Evolutionary conservation across 2,113 vertebrate species (phyloP).

Genomic region (Gymnogyps californianus): DNA sequence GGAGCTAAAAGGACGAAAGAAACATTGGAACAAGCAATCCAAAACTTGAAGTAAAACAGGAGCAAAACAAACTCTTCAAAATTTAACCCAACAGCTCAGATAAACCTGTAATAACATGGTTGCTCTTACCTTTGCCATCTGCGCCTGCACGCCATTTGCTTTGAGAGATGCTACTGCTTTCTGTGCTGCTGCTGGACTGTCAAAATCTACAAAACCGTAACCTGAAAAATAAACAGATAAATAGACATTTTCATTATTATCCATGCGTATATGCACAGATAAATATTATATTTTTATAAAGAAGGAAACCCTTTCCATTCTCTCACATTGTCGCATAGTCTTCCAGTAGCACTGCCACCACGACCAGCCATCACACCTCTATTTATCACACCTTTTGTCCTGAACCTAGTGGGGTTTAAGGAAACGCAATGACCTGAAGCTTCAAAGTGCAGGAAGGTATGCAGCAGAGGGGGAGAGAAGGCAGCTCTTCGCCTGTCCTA

Average conservation of each 20-base stretch:
- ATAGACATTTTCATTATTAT: neutral
- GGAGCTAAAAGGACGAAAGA: neutral
- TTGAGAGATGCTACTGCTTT: constrained; percentile 97
- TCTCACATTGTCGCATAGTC: neutral
- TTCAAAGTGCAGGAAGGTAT: neutral
- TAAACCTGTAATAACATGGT: neutral
- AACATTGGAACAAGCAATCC: neutral
- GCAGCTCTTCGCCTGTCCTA: neutral
- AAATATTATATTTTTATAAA: neutral
- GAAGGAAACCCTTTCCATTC: neutral
- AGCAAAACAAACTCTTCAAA: neutral
- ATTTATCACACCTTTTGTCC: neutral
- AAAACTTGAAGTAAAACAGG: neutral
- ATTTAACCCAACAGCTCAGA: neutral
- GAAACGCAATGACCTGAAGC: neutral
- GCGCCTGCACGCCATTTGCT: constrained; percentile 96
- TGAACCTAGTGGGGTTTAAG: neutral
- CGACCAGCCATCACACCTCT: neutral
- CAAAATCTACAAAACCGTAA: constrained; percentile 99
- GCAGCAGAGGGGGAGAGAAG: neutral
- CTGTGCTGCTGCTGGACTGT: constrained; percentile 98
- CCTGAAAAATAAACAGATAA: constrained; percentile 74
- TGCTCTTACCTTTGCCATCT: constrained; percentile 96
- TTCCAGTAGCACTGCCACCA: neutral
- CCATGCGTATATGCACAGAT: neutral